Conservation (phyloP, 1,140 invertebrate species). For the Hylaeus anthracinus region DNA sequence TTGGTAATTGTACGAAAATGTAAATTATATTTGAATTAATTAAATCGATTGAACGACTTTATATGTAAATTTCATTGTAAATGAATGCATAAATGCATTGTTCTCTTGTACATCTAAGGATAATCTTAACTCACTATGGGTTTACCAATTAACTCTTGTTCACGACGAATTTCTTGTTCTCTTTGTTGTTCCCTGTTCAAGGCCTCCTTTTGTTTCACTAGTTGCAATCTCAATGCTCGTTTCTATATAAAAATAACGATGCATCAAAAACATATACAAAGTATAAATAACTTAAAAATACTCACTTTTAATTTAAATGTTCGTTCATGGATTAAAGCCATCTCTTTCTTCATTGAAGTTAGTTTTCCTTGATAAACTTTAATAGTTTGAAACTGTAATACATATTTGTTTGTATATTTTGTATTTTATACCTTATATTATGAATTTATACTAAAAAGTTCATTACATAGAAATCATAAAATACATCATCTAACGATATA, state of each 20-base stretch:
- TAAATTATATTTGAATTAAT: slow-evolving; percentile 10
- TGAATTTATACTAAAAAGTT: slow-evolving; percentile 13
- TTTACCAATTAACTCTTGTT: slow-evolving; percentile 74
- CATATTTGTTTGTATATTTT: slow-evolving; percentile 15
- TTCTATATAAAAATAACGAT: slow-evolving; percentile 66
- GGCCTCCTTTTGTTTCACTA: slow-evolving; percentile 76
- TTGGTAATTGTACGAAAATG: slow-evolving; percentile 59
- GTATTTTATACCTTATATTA: neutral
- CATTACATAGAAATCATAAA: slow-evolving; percentile 35
- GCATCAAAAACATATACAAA: neutral
- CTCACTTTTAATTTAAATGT: slow-evolving; percentile 76
- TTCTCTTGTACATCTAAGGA: slow-evolving; percentile 13
- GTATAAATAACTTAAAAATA: slow-evolving; percentile 12
- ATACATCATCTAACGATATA: slow-evolving; percentile 22
- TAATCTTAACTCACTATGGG: slow-evolving; percentile 47
- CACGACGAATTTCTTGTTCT: slow-evolving; percentile 71
- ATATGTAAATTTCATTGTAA: slow-evolving; percentile 21
- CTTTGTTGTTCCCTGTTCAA: slow-evolving; percentile 71
- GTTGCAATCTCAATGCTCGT: slow-evolving; percentile 74
- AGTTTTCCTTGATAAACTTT: slow-evolving; percentile 76
- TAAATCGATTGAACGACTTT: neutral
- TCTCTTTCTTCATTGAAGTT: slow-evolving; percentile 74
- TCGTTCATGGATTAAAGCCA: slow-evolving; percentile 74
- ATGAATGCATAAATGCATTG: slow-evolving; percentile 35
- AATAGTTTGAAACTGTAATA: slow-evolving; percentile 68